phyloP scores from a whole-genome alignment of 2,888 invertebrate species.

The Panopea generosa region DNA sequence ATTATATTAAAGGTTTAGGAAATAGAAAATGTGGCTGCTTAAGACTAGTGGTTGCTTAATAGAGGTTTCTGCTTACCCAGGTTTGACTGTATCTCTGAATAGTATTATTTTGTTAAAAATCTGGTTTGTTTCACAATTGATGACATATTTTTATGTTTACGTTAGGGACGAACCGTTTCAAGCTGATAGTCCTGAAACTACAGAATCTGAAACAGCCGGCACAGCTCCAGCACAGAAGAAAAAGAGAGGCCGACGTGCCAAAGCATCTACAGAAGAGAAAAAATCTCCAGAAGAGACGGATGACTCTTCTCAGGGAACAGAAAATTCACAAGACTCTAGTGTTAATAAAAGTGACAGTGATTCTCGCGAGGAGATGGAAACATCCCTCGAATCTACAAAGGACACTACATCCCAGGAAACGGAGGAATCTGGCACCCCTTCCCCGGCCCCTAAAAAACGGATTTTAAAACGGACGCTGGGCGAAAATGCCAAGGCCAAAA shows the following conservation, averaged over 20 bases:
- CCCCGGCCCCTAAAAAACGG: constrained; percentile 55
- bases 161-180: too few relatives aligned
- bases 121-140: too few relatives aligned
- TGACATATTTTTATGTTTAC: too few relatives aligned
- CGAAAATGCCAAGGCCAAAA: constrained; percentile 27
- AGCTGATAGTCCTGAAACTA: neutral
- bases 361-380: constrained; percentile 31
- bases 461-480: constrained; percentile 50
- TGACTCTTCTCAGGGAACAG: constrained; percentile 23
- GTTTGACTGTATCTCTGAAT: too few relatives aligned
- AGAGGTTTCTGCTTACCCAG: too few relatives aligned
- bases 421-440: constrained; percentile 14
- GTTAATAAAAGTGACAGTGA: constrained; percentile 29
- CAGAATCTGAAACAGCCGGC: constrained; percentile 19
- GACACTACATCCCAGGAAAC: constrained; percentile 37
- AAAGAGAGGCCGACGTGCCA: constrained; percentile 15
- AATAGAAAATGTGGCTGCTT: too few relatives aligned
- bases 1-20: too few relatives aligned
- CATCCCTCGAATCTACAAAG: constrained; percentile 30
- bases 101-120: too few relatives aligned
- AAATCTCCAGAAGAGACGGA: constrained; percentile 24
- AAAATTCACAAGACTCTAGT: constrained; percentile 31
- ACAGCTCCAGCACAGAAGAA: constrained; percentile 25
- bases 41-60: too few relatives aligned
- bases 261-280: constrained; percentile 16